Conservation (phyloP, 2,797 vertebrate genomes). For the Falco naumanni region DNA sequence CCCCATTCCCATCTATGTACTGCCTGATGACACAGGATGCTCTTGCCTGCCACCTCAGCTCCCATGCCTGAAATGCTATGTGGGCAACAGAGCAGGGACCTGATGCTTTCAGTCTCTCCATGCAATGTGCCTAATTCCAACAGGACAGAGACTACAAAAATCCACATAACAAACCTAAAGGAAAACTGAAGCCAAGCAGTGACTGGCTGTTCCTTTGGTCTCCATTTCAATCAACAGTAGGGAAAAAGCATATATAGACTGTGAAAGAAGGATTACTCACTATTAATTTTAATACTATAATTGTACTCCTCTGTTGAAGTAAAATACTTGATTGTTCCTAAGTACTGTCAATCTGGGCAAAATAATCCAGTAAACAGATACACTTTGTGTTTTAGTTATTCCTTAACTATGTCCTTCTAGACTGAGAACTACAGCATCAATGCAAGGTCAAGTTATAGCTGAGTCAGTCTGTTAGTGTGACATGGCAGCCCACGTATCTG, state of each 20-base stretch:
- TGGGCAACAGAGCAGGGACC: background rate
- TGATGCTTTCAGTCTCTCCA: background rate
- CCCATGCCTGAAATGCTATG: no score
- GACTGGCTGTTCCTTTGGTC: background rate
- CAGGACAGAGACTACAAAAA: background rate
- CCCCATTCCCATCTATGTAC: background rate
- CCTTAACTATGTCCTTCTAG: constrained; percentile 59
- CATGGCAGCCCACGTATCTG: constrained; percentile 34
- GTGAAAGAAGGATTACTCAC: background rate
- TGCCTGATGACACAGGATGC: background rate
- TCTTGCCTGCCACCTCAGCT: background rate
- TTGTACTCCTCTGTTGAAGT: background rate
- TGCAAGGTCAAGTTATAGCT: constrained; percentile 61
- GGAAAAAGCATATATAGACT: background rate
- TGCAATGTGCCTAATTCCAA: background rate
- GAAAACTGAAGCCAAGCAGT: background rate
- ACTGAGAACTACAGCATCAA: constrained; percentile 41
- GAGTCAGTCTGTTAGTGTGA: constrained; percentile 49
- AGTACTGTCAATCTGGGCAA: background rate
- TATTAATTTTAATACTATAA: background rate
- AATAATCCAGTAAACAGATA: constrained; percentile 57
- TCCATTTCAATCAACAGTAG: background rate
- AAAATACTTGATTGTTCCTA: background rate
- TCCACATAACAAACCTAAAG: background rate
- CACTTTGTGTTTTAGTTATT: constrained; percentile 19